These are phyloP conservation scores for Chlorops oryzae DNA, from an alignment of 1,140 invertebrate species.

Conservation along the genomic window DNA sequence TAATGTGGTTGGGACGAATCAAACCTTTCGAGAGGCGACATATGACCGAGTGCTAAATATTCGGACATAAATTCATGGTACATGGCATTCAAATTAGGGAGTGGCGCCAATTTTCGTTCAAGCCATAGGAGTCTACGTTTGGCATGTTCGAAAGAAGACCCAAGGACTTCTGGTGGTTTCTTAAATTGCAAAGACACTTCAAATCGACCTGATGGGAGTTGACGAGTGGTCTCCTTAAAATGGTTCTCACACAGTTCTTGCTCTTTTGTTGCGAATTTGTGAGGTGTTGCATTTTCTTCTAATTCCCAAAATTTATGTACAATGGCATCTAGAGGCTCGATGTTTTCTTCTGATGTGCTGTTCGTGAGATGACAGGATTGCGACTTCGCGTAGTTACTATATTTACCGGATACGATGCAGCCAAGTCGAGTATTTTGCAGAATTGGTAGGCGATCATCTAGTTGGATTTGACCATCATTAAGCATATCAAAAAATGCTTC, in stretches of 20 bases:
- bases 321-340: neutral
- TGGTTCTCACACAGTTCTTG: conserved; percentile 18
- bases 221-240: conserved; percentile 4
- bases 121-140: conserved; percentile 30
- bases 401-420: conserved; percentile 12
- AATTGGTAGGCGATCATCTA: conserved; percentile 8
- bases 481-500: conserved; percentile 15
- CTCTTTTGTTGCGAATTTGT: no score
- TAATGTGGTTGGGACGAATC: conserved; percentile 15
- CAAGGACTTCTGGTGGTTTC: conserved; percentile 22
- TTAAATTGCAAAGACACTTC: conserved; percentile 21
- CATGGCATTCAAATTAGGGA: conserved; percentile 16
- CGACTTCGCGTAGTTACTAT: no score
- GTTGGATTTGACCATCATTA: conserved; percentile 8
- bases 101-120: conserved; percentile 27
- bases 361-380: neutral
- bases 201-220: conserved; percentile 14
- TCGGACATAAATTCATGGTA: conserved; percentile 32
- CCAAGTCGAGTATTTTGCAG: conserved; percentile 14
- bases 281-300: conserved; percentile 32
- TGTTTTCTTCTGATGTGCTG: neutral
- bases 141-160: conserved; percentile 26
- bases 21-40: conserved; percentile 32
- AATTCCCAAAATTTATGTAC: conserved; percentile 30
- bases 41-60: conserved; percentile 36